Conservation (phyloP, 1,140 invertebrate species). For the Daktulosphaira vitifoliae region DNA sequence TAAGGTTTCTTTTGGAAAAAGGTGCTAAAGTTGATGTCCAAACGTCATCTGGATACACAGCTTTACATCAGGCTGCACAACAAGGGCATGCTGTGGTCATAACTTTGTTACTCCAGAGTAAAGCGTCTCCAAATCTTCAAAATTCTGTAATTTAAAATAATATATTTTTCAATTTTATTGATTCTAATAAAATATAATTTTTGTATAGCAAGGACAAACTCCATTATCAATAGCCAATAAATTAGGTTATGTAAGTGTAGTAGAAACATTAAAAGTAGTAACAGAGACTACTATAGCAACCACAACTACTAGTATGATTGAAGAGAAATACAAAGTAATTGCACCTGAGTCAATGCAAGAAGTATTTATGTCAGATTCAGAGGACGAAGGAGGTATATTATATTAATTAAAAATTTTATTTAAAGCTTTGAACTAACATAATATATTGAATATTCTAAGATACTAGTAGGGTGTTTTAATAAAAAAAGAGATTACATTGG, state of each 20-base stretch:
- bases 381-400: slow-evolving; percentile 78
- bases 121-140: slow-evolving; percentile 87
- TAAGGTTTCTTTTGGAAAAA: slow-evolving; percentile 80
- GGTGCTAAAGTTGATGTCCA: slow-evolving; percentile 60
- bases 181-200: background rate
- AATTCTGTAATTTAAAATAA: slow-evolving; percentile 68
- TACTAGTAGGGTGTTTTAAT: too few species aligned
- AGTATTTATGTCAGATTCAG: slow-evolving; percentile 96
- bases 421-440: slow-evolving; percentile 21
- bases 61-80: slow-evolving; percentile 94
- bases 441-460: background rate
- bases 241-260: slow-evolving; percentile 94
- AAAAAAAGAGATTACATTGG: background rate
- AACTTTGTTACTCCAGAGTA: slow-evolving; percentile 83
- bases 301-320: slow-evolving; percentile 53
- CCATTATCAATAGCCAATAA: slow-evolving; percentile 91
- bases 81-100: slow-evolving; percentile 95
- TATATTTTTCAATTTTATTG: background rate
- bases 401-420: slow-evolving; percentile 43
- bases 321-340: slow-evolving; percentile 93
- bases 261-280: slow-evolving; percentile 93
- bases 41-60: slow-evolving; percentile 86
- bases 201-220: slow-evolving; percentile 83
- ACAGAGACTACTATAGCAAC: slow-evolving; percentile 80
- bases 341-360: slow-evolving; percentile 98